These are phyloP conservation scores for Pinna nobilis DNA, from an alignment of 1,140 invertebrate genomes.

Conservation along the genomic window DNA sequence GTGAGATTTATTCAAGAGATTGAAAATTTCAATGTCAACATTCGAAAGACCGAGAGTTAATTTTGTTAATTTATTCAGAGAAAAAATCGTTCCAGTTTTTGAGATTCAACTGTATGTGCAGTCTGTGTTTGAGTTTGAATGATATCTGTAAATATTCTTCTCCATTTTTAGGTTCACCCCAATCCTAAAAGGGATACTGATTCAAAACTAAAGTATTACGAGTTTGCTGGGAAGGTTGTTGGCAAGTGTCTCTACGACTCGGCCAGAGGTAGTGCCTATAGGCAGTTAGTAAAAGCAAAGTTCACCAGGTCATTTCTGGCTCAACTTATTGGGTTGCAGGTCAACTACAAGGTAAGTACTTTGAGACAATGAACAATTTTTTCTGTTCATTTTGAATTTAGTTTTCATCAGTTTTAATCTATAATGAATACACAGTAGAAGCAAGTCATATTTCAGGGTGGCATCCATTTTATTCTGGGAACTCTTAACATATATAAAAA, in stretches of 20 bases:
- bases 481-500: too few species aligned
- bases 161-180: constrained; percentile 83
- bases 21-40: too few species aligned
- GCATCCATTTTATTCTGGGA: too few species aligned
- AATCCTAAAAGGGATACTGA: constrained; percentile 83
- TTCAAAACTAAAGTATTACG: constrained; percentile 89
- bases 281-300: constrained; percentile 90
- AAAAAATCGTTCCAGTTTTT: too few species aligned
- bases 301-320: constrained; percentile 95
- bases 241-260: constrained; percentile 95
- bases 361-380: not conserved
- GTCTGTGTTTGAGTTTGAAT: too few species aligned
- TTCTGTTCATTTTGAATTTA: not conserved
- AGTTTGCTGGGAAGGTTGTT: constrained; percentile 95
- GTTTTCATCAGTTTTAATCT: not conserved
- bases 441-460: too few species aligned
- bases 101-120: too few species aligned
- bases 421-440: too few species aligned
- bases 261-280: constrained; percentile 86
- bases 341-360: constrained; percentile 87
- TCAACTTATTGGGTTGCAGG: constrained; percentile 92
- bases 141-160: not conserved
- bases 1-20: too few species aligned
- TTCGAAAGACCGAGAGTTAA: too few species aligned
- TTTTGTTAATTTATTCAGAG: too few species aligned